These are phyloP conservation scores for Ceyx margarethae DNA, from an alignment of 2,113 vertebrate species.

Conservation along the genomic window DNA sequence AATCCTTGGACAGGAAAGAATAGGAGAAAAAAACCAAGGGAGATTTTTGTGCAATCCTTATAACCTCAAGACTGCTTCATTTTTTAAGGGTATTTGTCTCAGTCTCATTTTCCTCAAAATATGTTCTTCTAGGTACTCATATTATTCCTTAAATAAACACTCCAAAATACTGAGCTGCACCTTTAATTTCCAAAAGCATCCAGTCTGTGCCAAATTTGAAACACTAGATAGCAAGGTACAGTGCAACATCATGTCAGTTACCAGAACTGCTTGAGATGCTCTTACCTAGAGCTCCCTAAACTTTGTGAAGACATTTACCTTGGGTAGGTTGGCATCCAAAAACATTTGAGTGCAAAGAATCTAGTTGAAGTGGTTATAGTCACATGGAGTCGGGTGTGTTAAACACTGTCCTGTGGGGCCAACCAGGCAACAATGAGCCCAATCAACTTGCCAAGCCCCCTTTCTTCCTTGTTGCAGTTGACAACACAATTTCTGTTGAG, in stretches of 20 bases:
- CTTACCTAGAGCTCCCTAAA: not conserved
- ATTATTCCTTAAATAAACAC: not conserved
- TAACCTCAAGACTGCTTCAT: not conserved
- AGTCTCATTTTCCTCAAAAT: not conserved
- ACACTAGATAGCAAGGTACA: not conserved
- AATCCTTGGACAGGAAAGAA: slow-evolving; percentile 22
- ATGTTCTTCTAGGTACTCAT: not conserved
- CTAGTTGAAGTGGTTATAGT: too few relatives aligned
- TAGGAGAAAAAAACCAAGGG: slow-evolving; percentile 20
- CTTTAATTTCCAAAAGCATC: not conserved
- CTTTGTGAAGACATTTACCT: not conserved
- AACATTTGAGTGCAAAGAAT: too few relatives aligned
- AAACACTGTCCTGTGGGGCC: too few relatives aligned
- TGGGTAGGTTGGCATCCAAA: too few relatives aligned
- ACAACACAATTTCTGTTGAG: too few relatives aligned
- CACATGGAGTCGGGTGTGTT: too few relatives aligned
- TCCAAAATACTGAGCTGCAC: rapidly evolving
- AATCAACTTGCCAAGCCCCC: too few relatives aligned
- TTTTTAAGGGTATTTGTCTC: not conserved
- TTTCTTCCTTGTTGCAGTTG: too few relatives aligned
- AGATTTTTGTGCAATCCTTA: slow-evolving; percentile 12
- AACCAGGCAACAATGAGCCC: too few relatives aligned
- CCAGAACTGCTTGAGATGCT: not conserved
- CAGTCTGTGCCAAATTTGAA: not conserved
- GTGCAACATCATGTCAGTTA: not conserved